Evolutionary conservation across 2,113 vertebrate species (phyloP), one percentile per base, ranked within the genome.

Genomic region (Rynchops niger): DNA sequence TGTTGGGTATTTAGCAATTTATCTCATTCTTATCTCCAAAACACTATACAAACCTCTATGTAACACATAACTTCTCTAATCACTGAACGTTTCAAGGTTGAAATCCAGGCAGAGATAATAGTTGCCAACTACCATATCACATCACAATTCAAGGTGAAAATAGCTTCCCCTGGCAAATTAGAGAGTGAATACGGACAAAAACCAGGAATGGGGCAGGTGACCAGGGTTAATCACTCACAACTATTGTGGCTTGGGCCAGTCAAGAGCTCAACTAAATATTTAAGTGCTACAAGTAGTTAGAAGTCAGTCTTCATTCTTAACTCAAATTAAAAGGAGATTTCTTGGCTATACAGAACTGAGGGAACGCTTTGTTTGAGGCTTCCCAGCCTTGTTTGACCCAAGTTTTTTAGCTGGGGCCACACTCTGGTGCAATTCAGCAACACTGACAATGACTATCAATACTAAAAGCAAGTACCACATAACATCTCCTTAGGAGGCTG

Each of bases 1-100:
- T 76, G n/a, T 45, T 21, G 58, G 36, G 32, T 67, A 88, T 73
- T 91, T 95, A 96, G 71, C 86, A 90, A 49, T 6, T 87, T 82
- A 55, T 78, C 91, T 85, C 66, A 5, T 47, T 66, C 82, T 96
- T 91, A 91, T 96, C 92, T 94, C 67, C 53, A 18, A 42, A 71
- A 27, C 81, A 9, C 59, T 74, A 15, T 59, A 55, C 53, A 69
- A 67, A 56, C 25, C 53, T 12, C 36, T 29, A 26, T 19, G 27
- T 36, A 77, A 40, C 71, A 56, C 18, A 10, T 20, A 63, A 52
- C 27, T 65, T 25, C 84, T 61, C 38, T 90, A 86, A 93, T 87
- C 70, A 58, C 70, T 11, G 27, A 21, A 38, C 1, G 3, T 4
- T 84, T 76, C 32, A 21, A 38, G 36, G 56, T 27, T 69, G 74